These are phyloP conservation scores for Penaeus vannamei DNA, from an alignment of 1,140 invertebrate genomes.

Conservation along the genomic window DNA sequence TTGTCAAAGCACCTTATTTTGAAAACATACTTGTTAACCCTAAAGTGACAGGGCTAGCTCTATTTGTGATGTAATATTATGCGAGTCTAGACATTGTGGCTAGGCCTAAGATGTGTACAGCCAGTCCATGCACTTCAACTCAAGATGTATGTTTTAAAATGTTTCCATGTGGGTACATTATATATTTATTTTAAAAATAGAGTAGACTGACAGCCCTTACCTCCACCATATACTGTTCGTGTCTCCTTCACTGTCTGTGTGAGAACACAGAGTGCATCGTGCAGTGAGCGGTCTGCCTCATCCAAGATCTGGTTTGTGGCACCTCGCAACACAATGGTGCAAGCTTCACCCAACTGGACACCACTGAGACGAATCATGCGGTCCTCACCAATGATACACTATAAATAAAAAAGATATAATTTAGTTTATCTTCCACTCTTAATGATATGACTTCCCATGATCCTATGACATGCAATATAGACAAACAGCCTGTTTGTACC, in stretches of 20 bases:
- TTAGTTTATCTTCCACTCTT: not conserved
- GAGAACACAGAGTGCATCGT: slow-evolving; percentile 98
- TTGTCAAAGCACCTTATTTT: not conserved
- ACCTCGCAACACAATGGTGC: slow-evolving; percentile 96
- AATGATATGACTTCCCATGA: too few species aligned
- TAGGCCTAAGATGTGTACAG: too few species aligned
- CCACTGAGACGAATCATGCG: slow-evolving; percentile 95
- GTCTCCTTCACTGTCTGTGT: slow-evolving; percentile 95
- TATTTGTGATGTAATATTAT: too few species aligned
- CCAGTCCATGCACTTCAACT: too few species aligned
- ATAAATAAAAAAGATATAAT: not conserved
- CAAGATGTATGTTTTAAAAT: too few species aligned
- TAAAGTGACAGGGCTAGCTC: too few species aligned
- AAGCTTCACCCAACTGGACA: slow-evolving; percentile 95
- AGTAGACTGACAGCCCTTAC: slow-evolving; percentile 71
- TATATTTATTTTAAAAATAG: not conserved
- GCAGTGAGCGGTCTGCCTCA: slow-evolving; percentile 97
- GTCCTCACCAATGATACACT: slow-evolving; percentile 98
- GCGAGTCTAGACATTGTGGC: too few species aligned
- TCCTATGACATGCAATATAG: too few species aligned
- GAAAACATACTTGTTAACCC: slow-evolving; percentile 55
- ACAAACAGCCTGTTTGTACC: too few species aligned
- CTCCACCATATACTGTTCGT: slow-evolving; percentile 92
- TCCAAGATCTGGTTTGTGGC: slow-evolving; percentile 99
- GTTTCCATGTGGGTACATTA: not conserved